Base-by-base conservation (phyloP, 1,140 invertebrate species). In the Hesperophylax magnus region DNA sequence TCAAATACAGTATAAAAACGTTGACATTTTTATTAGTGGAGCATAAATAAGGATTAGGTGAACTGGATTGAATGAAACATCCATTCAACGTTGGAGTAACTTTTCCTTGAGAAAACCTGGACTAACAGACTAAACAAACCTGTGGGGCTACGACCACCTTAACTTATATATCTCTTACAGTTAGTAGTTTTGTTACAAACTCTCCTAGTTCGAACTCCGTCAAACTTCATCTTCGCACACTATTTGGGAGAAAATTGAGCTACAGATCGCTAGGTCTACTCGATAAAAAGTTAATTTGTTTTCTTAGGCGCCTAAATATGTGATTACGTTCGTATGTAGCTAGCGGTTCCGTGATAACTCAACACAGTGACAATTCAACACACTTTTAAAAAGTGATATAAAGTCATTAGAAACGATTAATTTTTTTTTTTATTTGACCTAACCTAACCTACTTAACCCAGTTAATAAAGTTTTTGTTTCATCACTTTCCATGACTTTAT, bases 141-240 rank as follows among this genome's bases (percentile, higher is more conserved):
- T 83, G 82, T 79, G 82, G 82, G 79, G 82, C 39, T 81, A 78
- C 79, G 82, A 79, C 82, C 82, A 81, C 69, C 24, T 24, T 24
- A 20, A 47, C 67, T 39, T 14, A 15, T 18, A 71, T 47, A 76
- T 56, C 78, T 80, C 65, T 47, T 47, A 47, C 75, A 67, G 79
- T 77, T 82, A 74, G 77, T 83, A 83, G 74, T 80, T 83, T 81
- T 83, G 82, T 83, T 81, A 58, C 81, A 80, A 79, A 83, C 74
- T 83, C 53, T 52, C 3, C 39, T 14, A 80, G 78, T 83, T 52
- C 72, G 75, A 83, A 80, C 78, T 80, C 54, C 72, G 78, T 34
- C 54, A 82, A 82, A 83, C 74, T 83, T 78, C 56, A 74, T 78
- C 78, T 80, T 76, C 20, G 63, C 77, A 78, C 78, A 83, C 81